Conservation (phyloP, 2,113 vertebrate genomes). For the Lathamus discolor region DNA sequence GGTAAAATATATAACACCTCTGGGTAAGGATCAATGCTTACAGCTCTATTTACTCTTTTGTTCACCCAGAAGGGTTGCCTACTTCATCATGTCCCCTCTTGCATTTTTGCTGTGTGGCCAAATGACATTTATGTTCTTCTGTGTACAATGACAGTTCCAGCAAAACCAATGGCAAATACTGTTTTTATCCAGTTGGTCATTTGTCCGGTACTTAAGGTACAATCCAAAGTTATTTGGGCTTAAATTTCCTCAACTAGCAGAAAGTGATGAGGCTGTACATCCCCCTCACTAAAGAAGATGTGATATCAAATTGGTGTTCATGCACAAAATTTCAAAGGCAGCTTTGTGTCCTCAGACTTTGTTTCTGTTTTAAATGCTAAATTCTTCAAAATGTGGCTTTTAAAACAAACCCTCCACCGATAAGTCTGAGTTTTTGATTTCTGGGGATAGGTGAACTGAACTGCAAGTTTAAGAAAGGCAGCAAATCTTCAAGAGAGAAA, state of each 20-base stretch:
- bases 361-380: not conserved
- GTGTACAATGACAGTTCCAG: not conserved
- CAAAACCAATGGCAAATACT: not conserved
- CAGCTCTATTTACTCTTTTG: not conserved
- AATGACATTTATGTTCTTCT: not conserved
- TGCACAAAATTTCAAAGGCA: not conserved
- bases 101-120: not conserved
- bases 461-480: not conserved
- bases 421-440: not conserved
- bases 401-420: not conserved
- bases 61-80: not conserved
- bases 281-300: not conserved
- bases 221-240: not conserved
- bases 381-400: not conserved
- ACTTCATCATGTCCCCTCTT: not conserved
- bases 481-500: not conserved
- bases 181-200: not conserved
- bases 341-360: not conserved
- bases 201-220: not conserved
- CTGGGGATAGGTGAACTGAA: not conserved
- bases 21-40: not conserved
- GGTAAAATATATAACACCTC: not conserved
- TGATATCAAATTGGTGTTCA: not conserved
- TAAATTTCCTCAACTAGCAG: not conserved
- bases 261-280: not conserved